These are phyloP conservation scores for Podocnemis expansa DNA, from an alignment of 2,113 vertebrate genomes.

Conservation along the genomic window DNA sequence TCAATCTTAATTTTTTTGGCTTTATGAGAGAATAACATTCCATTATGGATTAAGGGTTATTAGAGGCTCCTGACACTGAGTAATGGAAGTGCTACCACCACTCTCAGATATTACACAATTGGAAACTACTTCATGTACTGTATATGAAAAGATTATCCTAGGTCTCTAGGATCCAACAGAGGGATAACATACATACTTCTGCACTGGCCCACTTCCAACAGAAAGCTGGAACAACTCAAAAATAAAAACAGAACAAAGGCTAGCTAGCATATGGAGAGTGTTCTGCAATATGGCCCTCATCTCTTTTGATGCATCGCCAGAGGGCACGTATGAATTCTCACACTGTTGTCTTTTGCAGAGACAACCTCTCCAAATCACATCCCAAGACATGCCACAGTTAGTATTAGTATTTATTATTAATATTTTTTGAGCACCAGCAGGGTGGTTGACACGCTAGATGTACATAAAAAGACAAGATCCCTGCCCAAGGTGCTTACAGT, in stretches of 20 bases:
- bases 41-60: neutral
- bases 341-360: conserved; percentile 1
- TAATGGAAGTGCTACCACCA: neutral
- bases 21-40: neutral
- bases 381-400: neutral
- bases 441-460: neutral
- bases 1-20: neutral
- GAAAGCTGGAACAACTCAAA: conserved; percentile 45
- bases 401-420: neutral
- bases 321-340: neutral
- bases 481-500: neutral
- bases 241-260: conserved; percentile 52
- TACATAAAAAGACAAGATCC: neutral
- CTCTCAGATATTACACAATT: neutral
- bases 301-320: conserved; percentile 50
- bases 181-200: conserved; percentile 45
- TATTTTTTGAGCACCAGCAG: neutral
- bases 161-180: conserved; percentile 38
- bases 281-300: conserved; percentile 63
- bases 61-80: neutral
- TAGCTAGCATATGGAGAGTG: conserved; percentile 62
- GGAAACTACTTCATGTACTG: neutral
- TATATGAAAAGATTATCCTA: conserved; percentile 37
- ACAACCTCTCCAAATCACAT: neutral
- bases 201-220: conserved; percentile 47